Evolutionary conservation across 2,797 vertebrate species (phyloP).

Genomic region (Fundulus diaphanus): DNA sequence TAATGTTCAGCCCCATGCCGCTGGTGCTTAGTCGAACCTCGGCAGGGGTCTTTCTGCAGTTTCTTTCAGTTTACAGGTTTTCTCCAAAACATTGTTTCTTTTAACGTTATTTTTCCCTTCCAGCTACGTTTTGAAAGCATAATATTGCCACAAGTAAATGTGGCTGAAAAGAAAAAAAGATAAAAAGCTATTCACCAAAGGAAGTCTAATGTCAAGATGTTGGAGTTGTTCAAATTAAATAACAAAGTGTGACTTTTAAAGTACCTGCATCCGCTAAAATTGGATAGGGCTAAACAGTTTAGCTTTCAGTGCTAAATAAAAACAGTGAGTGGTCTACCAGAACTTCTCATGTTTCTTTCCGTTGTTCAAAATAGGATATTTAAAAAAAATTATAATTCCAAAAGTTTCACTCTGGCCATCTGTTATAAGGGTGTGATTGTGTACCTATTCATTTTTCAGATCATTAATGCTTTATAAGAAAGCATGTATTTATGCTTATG

Average conservation of each 20-base stretch:
- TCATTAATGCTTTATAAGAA: slow-evolving; percentile 3
- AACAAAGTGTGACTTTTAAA: no score
- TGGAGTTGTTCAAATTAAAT: no score
- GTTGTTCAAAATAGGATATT: neutral
- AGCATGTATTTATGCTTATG: neutral
- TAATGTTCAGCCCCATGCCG: neutral
- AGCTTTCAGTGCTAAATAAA: no score
- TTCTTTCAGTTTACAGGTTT: neutral
- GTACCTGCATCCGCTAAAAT: no score
- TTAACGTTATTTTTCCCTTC: neutral
- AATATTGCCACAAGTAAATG: neutral
- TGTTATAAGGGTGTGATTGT: neutral
- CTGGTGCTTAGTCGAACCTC: no score
- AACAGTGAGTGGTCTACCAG: neutral
- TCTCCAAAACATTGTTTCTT: neutral
- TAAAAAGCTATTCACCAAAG: no score
- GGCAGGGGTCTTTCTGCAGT: neutral
- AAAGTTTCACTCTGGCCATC: no score
- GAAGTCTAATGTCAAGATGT: no score
- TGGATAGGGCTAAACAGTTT: no score
- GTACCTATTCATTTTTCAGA: neutral
- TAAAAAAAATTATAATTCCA: neutral
- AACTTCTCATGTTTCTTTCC: neutral
- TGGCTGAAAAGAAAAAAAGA: no score
- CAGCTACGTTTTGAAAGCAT: neutral